Evolutionary conservation across 2,113 vertebrate species (phyloP), one percentile per base, ranked within the genome.

Genomic region (Pogonocichla stellata): DNA sequence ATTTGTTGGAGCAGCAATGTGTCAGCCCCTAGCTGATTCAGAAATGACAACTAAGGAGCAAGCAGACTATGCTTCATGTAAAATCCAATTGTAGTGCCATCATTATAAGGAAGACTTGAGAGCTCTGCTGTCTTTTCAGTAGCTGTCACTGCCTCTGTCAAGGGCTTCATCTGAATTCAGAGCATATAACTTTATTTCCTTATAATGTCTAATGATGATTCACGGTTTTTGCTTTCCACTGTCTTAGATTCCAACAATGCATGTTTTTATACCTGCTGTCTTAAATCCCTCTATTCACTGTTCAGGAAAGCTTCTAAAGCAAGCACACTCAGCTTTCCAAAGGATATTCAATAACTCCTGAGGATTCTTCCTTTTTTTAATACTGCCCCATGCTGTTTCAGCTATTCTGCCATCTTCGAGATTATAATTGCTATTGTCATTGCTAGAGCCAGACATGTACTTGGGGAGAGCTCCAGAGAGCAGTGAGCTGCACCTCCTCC

Each of bases 151-250:
- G 57, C 79, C 64, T 64, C 75, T 66, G 86, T 93, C 77, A 86
- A 92, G 88, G 75, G 53, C 83, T 97, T 60, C 47, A 91, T 64
- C 87, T 91, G 69, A 86, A 93, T 93, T 57, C 48, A 92, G 82
- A 95, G 87, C 25, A 26, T 81, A 67, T 88, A 47, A 56, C 43
- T 96, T 96, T 92, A 86, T 96, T 96, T 97, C 34, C 65, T 94
- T 96, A 89, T 94, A 93, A 95, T 95, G 58, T 94, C 86, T 93
- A 96, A 96, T 87, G 88, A 67, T 92, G 93, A 97, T 72, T 96
- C 87, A 92, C 34, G 57, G 34, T 72, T 77, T 62, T 80, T 96
- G 42, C 50, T 80, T 95, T 88, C 70, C 0, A 1, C 78, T 86
- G 36, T 58, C 78, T 95, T 88, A 51, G 31, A 78, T 81, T 93